Evolutionary conservation across 1,140 invertebrate genomes (phyloP), one percentile per base, ranked within the genome.

Genomic region (Bicyclus anynana): DNA sequence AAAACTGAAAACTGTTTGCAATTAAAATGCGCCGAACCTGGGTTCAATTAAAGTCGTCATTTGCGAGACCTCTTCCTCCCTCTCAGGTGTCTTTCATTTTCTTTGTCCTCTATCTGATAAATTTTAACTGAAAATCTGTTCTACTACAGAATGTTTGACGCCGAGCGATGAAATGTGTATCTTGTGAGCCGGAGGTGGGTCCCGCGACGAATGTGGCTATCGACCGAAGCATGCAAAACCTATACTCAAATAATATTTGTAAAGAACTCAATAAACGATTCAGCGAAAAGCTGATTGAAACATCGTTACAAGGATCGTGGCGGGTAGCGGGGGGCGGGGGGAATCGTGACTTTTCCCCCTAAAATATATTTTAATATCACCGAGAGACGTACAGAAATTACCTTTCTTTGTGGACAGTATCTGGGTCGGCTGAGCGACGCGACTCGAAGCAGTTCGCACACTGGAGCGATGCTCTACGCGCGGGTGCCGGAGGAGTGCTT

Each of bases 11-110:
- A 33, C 29, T 33, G 29, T 4, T 33, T 33, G 29, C 29, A 33
- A 33, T 33, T 33, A 33, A 33, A 33, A 33, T 33, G 44, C 27
- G 52, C 44, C 53, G 42, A 47, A 37, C 48, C 29, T 27, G 33
- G 18, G 3, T 55, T n/a, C n/a, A 47, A 55, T 48, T 55, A 37
- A 55, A 35, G 29, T 26, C 20, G 18, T 14, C 35, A 20, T 50
- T 12, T 37, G 18, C 17, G 10, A 20, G 47, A 27, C 47, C 48
- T 38, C 38, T 10, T 12, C 9, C n/a, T 12, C 1, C 2, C 1
- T 12, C 12, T 10, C 9, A 7, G 12, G 29, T 12, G n/a, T 3
- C n/a, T 33, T 12, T 33, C 0, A 33, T 33, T 12, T 33, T 33
- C 29, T 33, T 12, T 33, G 29, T 33, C n/a, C 29, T 3, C 7